phyloP scores from a whole-genome alignment of 2,113 vertebrate species.

The Oceanodroma tethys region DNA sequence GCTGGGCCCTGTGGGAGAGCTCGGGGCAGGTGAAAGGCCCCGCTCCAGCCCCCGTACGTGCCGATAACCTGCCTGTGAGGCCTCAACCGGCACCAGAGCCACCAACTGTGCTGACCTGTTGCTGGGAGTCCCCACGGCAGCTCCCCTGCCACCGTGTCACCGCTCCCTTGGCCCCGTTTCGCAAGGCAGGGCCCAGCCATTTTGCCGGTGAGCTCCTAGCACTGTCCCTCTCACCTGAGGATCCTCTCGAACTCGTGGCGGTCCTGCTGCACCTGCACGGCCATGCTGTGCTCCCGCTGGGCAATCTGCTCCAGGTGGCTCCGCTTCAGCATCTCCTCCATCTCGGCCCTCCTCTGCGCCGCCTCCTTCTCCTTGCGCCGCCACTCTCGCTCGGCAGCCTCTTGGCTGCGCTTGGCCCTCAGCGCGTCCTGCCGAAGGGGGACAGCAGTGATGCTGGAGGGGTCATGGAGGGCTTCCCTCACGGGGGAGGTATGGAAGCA shows the following conservation, averaged over 20 bases:
- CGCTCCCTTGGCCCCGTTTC: accelerated
- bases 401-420: slow-evolving; percentile 84
- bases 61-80: accelerated
- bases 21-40: accelerated
- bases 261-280: slow-evolving; percentile 78
- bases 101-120: accelerated
- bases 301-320: slow-evolving; percentile 79
- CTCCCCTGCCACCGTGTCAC: neutral
- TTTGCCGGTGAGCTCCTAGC: accelerated
- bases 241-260: slow-evolving; percentile 82
- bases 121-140: accelerated
- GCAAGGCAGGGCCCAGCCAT: accelerated
- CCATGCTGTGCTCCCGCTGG: slow-evolving; percentile 77
- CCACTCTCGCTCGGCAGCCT: slow-evolving; percentile 82
- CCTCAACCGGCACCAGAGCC: neutral
- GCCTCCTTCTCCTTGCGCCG: slow-evolving; percentile 80
- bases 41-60: accelerated
- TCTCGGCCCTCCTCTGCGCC: slow-evolving; percentile 46
- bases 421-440: slow-evolving; percentile 78
- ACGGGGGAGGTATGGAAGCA: accelerated
- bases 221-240: slow-evolving; percentile 71
- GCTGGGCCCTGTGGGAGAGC: slow-evolving; percentile 70
- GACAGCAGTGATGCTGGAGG: accelerated
- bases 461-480: neutral
- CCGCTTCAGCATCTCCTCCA: slow-evolving; percentile 63